Conservation (phyloP, 1,140 invertebrate species). For the Procambarus virginalis region DNA sequence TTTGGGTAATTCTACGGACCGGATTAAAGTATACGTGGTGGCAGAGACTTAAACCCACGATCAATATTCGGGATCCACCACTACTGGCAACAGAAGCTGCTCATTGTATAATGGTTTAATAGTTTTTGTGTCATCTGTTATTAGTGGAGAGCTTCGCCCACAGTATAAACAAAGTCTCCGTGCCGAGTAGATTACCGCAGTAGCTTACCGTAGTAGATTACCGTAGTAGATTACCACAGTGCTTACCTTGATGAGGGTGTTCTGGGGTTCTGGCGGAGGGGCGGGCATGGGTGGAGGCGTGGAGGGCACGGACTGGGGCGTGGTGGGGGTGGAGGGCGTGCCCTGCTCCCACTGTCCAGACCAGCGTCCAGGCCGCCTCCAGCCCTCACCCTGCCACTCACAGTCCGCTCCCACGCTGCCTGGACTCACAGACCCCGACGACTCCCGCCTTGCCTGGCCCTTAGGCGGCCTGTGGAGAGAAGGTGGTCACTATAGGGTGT, state of each 20-base stretch:
- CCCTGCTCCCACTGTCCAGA: slow-evolving; percentile 11
- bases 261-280: slow-evolving; percentile 4
- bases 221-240: too few relatives aligned
- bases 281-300: slow-evolving; percentile 15
- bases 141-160: too few relatives aligned
- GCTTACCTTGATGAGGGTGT: slow-evolving; percentile 23
- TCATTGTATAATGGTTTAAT: too few relatives aligned
- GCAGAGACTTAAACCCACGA: too few relatives aligned
- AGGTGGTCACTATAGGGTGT: neutral
- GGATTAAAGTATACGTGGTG: too few relatives aligned
- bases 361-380: slow-evolving; percentile 21
- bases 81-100: too few relatives aligned
- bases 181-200: too few relatives aligned
- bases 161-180: too few relatives aligned
- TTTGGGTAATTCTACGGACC: too few relatives aligned
- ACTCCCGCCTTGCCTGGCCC: neutral
- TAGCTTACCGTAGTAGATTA: too few relatives aligned
- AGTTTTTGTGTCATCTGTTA: too few relatives aligned
- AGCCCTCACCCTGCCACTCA: slow-evolving; percentile 36
- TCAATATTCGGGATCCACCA: too few relatives aligned
- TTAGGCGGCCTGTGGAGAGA: slow-evolving; percentile 12
- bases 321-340: neutral
- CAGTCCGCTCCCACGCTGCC: neutral
- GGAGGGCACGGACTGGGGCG: slow-evolving; percentile 22
- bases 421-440: slow-evolving; percentile 13